phyloP scores from a whole-genome alignment of 1,140 invertebrate genomes.

The Cotesia chilonis region DNA sequence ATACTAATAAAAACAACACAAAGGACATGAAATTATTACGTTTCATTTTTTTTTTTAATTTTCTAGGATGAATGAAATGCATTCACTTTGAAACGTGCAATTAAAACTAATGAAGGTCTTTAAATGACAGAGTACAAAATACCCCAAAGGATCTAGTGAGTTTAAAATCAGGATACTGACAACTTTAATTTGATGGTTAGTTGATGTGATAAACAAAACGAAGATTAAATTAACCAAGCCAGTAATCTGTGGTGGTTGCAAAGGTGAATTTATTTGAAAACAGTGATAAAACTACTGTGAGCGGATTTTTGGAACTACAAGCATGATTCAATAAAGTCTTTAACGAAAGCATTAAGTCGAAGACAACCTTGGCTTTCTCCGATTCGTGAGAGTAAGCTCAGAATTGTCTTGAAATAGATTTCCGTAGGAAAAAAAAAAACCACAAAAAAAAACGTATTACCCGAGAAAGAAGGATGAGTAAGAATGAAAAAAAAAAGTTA shows the following conservation, averaged over 20 bases:
- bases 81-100: no score
- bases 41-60: no score
- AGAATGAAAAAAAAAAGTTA: not conserved
- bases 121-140: no score
- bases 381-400: slow-evolving; percentile 1
- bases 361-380: slow-evolving; percentile 7
- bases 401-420: not conserved
- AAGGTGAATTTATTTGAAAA: slow-evolving; percentile 1
- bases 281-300: not conserved
- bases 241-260: not conserved
- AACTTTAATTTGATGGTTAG: no score
- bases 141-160: no score
- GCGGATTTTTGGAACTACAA: not conserved
- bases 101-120: no score
- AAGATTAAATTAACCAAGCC: no score
- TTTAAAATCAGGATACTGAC: no score
- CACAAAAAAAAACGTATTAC: not conserved
- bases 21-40: no score
- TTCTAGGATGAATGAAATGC: no score
- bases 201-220: no score
- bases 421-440: not conserved
- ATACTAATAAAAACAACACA: no score
- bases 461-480: not conserved
- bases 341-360: not conserved
- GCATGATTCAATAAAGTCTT: slow-evolving; percentile 8